Evolutionary conservation across 1,140 invertebrate genomes (phyloP), one percentile per base, ranked within the genome.

Genomic region (Drosophila ohnishii): DNA sequence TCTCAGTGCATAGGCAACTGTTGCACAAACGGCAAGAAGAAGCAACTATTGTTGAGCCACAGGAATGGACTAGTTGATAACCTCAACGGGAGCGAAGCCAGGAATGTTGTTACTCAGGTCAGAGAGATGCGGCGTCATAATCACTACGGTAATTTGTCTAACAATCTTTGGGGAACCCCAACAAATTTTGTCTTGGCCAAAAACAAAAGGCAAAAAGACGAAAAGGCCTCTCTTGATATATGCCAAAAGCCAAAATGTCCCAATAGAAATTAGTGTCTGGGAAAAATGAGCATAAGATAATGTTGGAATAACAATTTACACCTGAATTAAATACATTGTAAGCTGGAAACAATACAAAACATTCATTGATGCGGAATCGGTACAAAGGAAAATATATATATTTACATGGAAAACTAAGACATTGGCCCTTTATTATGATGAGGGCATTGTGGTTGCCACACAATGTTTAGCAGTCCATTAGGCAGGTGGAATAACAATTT

Each of bases 1-100:
- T 32, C 7, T 3, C 13, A 60, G 37, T 63, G 55, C 37, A 22
- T 8, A 28, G 19, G 28, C 14, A 30, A 76, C 64, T 77, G 74
- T 78, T 78, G 75, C 75, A 57, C 72, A 50, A 32, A 62, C 48
- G 47, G 5, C 13, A 61, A 67, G 39, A 30, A 28, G 14, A 42
- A 34, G n/a, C 51, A 13, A 34, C 16, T 53, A 34, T 53, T 32
- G 60, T 32, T 59, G 16, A 42, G 53, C 47, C 45, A 47, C 53
- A 58, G 51, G 47, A 66, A 59, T 42, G 45, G 25, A 72, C 56
- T 73, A 73, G 61, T 61, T 61, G 70, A 58, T 71, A 70, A 48
- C 65, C 67, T 35, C 61, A 65, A 53, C 37, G 61, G 61, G 19
- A 58, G 35, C 30, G 64, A 42, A 57, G 25, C 8, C 65, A 47